Evolutionary conservation across 2,113 vertebrate species (phyloP).

Genomic region (Gobio gobio): DNA sequence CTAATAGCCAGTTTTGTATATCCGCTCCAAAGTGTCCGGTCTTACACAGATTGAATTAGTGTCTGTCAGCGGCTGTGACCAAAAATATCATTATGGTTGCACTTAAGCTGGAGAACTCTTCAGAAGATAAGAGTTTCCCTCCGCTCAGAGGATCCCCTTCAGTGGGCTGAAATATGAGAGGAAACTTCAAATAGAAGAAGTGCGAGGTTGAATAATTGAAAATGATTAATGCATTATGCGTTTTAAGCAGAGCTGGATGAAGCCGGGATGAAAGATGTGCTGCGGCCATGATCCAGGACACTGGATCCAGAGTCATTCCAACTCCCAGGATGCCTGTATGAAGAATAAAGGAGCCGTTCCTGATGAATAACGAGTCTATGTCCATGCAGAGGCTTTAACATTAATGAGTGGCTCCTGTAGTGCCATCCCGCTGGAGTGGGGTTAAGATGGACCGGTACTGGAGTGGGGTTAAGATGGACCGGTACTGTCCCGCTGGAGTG

Average conservation of each 20-base stretch:
- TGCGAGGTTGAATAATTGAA: slow-evolving; percentile 49
- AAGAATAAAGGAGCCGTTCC: neutral
- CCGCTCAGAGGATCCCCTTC: slow-evolving; percentile 29
- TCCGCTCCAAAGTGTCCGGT: neutral
- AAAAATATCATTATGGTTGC: slow-evolving; percentile 15
- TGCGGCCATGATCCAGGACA: neutral
- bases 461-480: neutral
- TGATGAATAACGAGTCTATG: neutral
- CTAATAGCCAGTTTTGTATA: neutral
- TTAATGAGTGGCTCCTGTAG: slow-evolving; percentile 38
- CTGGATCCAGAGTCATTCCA: neutral
- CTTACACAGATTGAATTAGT: neutral
- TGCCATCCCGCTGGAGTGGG: slow-evolving; percentile 18
- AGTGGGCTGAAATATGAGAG: slow-evolving; percentile 10
- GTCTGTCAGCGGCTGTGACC: neutral
- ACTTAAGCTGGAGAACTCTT: slow-evolving; percentile 31
- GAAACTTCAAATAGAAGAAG: slow-evolving; percentile 33
- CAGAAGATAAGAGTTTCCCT: slow-evolving; percentile 25
- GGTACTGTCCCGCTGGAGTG: too few species aligned
- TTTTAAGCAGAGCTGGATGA: slow-evolving; percentile 19
- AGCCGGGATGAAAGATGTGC: slow-evolving; percentile 6
- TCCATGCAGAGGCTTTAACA: neutral
- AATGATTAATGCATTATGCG: slow-evolving; percentile 44
- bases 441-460: neutral
- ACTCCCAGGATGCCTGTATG: neutral